Evolutionary conservation across 2,888 invertebrate species (phyloP), one percentile per base, ranked within the genome.

Genomic region (Drosophila kanekoi): DNA sequence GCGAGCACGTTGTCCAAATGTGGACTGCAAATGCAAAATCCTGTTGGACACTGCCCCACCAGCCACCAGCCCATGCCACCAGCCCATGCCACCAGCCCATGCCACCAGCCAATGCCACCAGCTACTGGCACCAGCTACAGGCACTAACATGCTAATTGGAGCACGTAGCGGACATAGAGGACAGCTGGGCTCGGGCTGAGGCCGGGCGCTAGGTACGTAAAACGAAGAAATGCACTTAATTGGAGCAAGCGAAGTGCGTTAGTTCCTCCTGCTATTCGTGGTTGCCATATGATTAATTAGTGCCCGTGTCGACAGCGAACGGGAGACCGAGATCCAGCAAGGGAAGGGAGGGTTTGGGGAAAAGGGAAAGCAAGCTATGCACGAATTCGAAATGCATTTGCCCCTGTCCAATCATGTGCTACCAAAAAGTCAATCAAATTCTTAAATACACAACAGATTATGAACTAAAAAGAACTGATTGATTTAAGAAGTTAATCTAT

Each of bases 181-280:
- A 51, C 56, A 48, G 44, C 8, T 16, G 28, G 28, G 4, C 4
- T 33, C 32, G 23, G 43, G 20, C 51, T 35, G 18, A 38, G 38
- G 45, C 18, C 28, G 5, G 5, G 11, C 32, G 43, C 16, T 54
- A 51, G 59, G 52, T 59, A 43, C 41, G 16, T 41, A 28, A 66
- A 67, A 63, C 71, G 70, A 77, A 81, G 87, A 79, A 84, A 75
- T 81, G 77, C 87, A 87, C 81, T 81, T 83, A 86, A 83, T 87
- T 83, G 83, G 79, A 74, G 56, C 61, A 47, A 61, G 57, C 52
- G 54, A 68, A 69, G 62, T 72, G 62, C 73, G 73, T 63, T 76
- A 61, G 44, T 16, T 48, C 40, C 41, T 32, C 18, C 35, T 18
- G 56, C 37, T 32, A 18, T 9, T 65, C 66, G 74, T 70, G 54